Percentiles rank a stretch among this genome's conserved stretches.
Conservation (phyloP, 1,140 invertebrate genomes). For the Leptonema lineaticorne region DNA sequence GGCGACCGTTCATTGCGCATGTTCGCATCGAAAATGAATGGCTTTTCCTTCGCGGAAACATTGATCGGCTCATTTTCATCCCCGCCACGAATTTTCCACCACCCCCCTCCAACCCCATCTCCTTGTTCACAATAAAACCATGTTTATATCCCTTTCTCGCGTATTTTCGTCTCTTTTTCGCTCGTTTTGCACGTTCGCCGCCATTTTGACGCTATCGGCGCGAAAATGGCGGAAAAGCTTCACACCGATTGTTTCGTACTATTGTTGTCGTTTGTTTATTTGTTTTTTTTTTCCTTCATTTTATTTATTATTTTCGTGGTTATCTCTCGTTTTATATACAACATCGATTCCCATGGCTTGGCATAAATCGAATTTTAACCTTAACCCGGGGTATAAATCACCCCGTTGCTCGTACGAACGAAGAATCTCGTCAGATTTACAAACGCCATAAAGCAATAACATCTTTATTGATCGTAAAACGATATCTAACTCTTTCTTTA, state of each 20-base stretch:
- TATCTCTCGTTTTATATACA: background rate
- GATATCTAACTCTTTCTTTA: no score
- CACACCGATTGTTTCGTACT: no score
- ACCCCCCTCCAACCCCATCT: background rate
- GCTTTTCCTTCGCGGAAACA: constrained; percentile 36
- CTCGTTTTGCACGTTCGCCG: background rate
- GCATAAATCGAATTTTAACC: constrained; percentile 6
- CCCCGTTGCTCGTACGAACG: background rate
- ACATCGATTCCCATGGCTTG: background rate
- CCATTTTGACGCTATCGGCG: constrained; percentile 17
- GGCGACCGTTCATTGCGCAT: constrained; percentile 24
- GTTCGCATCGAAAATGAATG: constrained; percentile 35
- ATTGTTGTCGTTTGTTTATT: no score
- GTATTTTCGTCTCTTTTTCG: background rate
- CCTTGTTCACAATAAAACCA: background rate
- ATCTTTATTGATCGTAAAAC: constrained; percentile 37
- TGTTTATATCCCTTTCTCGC: background rate
- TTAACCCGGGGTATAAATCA: constrained; percentile 13
- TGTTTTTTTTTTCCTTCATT: no score
- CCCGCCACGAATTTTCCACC: constrained; percentile 1
- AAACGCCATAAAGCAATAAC: constrained; percentile 36
- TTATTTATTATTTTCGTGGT: no score
- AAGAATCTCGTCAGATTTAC: constrained; percentile 35
- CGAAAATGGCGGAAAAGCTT: constrained; percentile 3
- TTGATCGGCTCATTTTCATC: constrained; percentile 33